A percentile compares a stretch with the other conserved stretches of the same genome.
phyloP scores from a whole-genome alignment of 2,888 invertebrate species.

The Hydrotaea cyrtoneurina region DNA sequence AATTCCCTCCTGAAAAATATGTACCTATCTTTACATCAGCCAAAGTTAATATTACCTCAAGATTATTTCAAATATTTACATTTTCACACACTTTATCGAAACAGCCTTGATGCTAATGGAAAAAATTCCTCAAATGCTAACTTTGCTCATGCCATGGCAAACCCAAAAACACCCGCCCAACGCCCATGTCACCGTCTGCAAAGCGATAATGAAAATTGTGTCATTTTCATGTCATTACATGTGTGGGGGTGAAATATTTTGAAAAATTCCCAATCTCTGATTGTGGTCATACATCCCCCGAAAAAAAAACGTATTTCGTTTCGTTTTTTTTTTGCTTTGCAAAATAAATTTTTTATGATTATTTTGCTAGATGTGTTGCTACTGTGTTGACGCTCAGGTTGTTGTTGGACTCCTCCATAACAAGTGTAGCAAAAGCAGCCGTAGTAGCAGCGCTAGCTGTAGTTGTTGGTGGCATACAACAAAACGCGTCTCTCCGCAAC shows the following conservation, averaged over 20 bases:
- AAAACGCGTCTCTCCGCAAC: slow-evolving; percentile 31
- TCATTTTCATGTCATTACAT: slow-evolving; percentile 18
- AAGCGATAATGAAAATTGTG: neutral
- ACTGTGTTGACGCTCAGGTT: neutral
- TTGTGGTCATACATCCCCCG: slow-evolving; percentile 26
- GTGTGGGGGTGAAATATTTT: neutral
- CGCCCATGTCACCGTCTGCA: too few species aligned
- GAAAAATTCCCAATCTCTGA: neutral
- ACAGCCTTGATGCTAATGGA: neutral
- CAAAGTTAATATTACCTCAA: neutral
- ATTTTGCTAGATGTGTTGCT: slow-evolving; percentile 31
- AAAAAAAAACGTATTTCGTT: neutral
- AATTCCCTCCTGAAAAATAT: too few species aligned
- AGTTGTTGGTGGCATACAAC: slow-evolving; percentile 43
- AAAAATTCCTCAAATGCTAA: neutral
- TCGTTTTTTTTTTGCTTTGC: neutral
- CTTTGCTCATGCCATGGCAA: neutral
- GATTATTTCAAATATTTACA: neutral
- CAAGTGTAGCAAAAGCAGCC: slow-evolving; percentile 43
- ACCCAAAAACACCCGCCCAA: neutral
- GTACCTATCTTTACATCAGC: neutral
- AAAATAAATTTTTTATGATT: slow-evolving; percentile 47
- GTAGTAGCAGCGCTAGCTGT: neutral
- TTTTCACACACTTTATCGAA: too few species aligned
- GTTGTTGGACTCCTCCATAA: slow-evolving; percentile 26